A percentile compares a stretch with the other conserved stretches of the same genome.
phyloP scores from a whole-genome alignment of 2,113 vertebrate genomes.

The Cisticola juncidis region DNA sequence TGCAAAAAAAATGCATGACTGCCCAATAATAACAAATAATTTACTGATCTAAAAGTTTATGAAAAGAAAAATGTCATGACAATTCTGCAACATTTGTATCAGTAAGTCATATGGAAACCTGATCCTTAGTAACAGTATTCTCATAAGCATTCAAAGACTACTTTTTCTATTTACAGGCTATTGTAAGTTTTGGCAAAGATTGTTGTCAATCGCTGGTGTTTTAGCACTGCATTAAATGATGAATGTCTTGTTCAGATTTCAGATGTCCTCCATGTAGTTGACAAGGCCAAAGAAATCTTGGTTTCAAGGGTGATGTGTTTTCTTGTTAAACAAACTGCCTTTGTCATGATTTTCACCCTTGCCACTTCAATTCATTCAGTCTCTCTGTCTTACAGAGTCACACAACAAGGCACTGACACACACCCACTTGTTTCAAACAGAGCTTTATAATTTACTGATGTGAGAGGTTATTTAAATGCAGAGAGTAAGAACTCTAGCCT shows the following conservation, averaged over 20 bases:
- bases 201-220: not conserved
- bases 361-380: not conserved
- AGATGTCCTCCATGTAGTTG: not conserved
- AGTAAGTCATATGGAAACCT: not conserved
- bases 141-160: not conserved
- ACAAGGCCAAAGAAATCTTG: conserved; percentile 1
- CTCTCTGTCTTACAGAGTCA: not conserved
- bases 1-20: not conserved
- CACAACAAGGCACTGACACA: not conserved
- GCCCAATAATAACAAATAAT: not conserved
- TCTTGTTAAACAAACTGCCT: not conserved
- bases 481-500: not conserved
- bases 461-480: conserved; percentile 32
- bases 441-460: conserved; percentile 10
- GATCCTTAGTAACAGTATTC: not conserved
- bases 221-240: not conserved
- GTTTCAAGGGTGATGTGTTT: not conserved
- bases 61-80: not conserved
- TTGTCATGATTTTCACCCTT: not conserved
- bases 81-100: not conserved
- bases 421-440: not conserved
- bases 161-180: not conserved
- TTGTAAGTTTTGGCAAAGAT: not conserved
- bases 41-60: not conserved
- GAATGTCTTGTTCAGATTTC: not conserved